Evolutionary conservation across 2,797 vertebrate species (phyloP).

Genomic region (Phrynocephalus guinanensis): DNA sequence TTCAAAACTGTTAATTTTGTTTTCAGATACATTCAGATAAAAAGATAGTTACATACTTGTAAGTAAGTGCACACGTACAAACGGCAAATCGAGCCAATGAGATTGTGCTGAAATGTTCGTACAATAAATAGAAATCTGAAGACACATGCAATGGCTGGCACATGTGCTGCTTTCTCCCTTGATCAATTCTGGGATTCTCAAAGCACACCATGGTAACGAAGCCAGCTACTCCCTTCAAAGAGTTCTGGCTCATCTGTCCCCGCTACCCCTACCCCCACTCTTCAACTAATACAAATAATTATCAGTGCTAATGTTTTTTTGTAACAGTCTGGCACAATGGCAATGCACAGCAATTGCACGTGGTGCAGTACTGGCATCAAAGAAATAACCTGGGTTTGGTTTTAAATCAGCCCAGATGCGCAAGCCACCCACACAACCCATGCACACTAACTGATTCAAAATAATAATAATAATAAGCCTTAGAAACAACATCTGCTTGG

Average conservation of each 20-base stretch:
- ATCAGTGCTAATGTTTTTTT: slow-evolving; percentile 70
- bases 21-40: slow-evolving; percentile 87
- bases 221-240: slow-evolving; percentile 58
- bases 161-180: slow-evolving; percentile 56
- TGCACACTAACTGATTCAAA: slow-evolving; percentile 3
- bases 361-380: slow-evolving; percentile 50
- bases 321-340: slow-evolving; percentile 63
- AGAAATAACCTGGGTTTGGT: slow-evolving; percentile 35
- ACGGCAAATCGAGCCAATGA: slow-evolving; percentile 67
- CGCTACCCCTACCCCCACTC: slow-evolving; percentile 8
- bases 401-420: slow-evolving; percentile 27
- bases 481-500: neutral
- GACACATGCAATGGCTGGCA: slow-evolving; percentile 69
- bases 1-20: slow-evolving; percentile 62
- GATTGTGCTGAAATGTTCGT: slow-evolving; percentile 63
- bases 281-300: slow-evolving; percentile 62
- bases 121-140: slow-evolving; percentile 78
- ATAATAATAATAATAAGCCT: neutral
- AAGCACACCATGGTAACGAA: slow-evolving; percentile 28
- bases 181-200: slow-evolving; percentile 57
- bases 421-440: slow-evolving; percentile 15
- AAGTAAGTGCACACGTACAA: slow-evolving; percentile 72
- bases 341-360: slow-evolving; percentile 32
- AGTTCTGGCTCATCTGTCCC: neutral
- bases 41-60: slow-evolving; percentile 76